Evolutionary conservation across 2,797 vertebrate species (phyloP), one percentile per base, ranked within the genome.

Genomic region (Esox masquinongy): DNA sequence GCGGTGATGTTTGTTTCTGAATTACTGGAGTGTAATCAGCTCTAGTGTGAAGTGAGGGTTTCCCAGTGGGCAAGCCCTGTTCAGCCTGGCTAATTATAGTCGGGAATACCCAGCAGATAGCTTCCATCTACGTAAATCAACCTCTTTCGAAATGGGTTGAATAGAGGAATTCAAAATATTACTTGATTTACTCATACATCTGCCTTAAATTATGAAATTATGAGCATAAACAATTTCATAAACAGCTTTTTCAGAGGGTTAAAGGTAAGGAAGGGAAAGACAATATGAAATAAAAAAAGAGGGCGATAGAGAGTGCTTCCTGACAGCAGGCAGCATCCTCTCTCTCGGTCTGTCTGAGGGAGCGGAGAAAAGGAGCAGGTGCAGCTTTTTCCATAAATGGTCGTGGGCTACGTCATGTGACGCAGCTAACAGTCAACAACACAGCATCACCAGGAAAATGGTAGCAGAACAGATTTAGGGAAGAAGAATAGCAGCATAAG

Each of bases 381-480:
- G 92, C 88, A 89, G 90, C 90, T 77, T 83, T 79, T 85, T 87
- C 91, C 86, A 78, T 87, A 76, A 81, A 90, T 83, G 79, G 88
- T 88, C 83, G 83, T 74, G 49, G 59, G 8, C 83, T 84, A 83
- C 88, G 87, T 94, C 91, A 92, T 80, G 82, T 93, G 93, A 89
- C 53, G 88, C 86, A 82, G 87, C 31, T 77, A 43, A 76, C 12
- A 88, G 92, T 86, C 90, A 92, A 94, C 92, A 94, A 93, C 92
- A 93, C 90, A 91, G 90, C 91, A 91, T 92, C 88, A 82, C 80
- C 84, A 89, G 89, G 86, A 88, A 92, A 91, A 95, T 91, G 93
- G 93, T 90, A 92, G 90, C 90, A 86, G 84, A 73, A 70, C 74
- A 80, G 81, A 80, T 74, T 73, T 90, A 84, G 83, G 79, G 74